Base-by-base conservation (phyloP, 2,113 vertebrate genomes). In the Apodemus speciosus region DNA sequence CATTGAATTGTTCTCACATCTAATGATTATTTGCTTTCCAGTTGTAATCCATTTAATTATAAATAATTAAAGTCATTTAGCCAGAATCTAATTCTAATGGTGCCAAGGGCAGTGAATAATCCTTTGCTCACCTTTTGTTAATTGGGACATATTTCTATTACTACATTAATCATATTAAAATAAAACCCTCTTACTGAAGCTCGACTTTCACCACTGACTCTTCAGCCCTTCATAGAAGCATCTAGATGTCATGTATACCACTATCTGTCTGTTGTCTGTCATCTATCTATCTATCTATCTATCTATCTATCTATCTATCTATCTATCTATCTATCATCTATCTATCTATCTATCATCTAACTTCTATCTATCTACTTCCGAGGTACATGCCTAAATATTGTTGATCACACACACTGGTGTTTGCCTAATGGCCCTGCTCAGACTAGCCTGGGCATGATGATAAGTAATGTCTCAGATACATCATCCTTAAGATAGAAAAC, bases 21-120 rank as follows among this genome's bases (percentile, higher is more conserved):
- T 86, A 56, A 93, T 60, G 18, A 53, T 66, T 8, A 27, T 76
- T 91, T 89, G n/a, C 87, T 84, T 85, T 80, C 38, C 7, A 62
- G 32, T 35, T 25, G 75, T n/a, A n/a, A n/a, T 25, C 13, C 56
- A 91, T 94, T 95, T 90, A 91, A 88, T 94, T 95, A 94, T 25
- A 93, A 35, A 71, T n/a, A 88, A n/a, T n/a, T n/a, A n/a, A 89
- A 79, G 62, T 91, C 85, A 80, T 93, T 94, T 89, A 87, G 21
- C 35, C 30, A 73, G 62, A 51, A 79, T 95, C 68, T 93, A 86
- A 86, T n/a, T 87, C 62, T 71, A 69, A 89, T 49, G 85, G 25
- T 89, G 56, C 16, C 38, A 80, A 91, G 35, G 49, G 38, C 51
- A 86, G 27, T 51, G 49, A 92, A 91, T 40, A 60, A 89, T 38